Evolutionary conservation across 2,888 invertebrate genomes (phyloP), one percentile per base, ranked within the genome.

Genomic region (Drosophila greeni): DNA sequence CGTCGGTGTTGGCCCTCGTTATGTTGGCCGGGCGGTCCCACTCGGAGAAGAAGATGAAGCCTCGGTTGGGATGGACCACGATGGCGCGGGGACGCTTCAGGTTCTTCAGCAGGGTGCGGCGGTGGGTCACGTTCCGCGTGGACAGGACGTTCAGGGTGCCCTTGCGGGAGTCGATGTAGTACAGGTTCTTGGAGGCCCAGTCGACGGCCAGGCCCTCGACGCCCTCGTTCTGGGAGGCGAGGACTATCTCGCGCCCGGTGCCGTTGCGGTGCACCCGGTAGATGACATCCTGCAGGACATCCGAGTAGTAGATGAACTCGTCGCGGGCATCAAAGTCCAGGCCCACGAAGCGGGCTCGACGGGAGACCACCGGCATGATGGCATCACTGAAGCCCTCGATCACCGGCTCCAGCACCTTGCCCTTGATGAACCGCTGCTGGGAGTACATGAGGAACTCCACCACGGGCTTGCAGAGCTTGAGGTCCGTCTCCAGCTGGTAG

Each of bases 21-120:
- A 99, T 99, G 87, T 98, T 98, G 0, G 98, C 98, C 0, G 98
- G 98, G 5, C 97, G 92, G 85, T 97, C 97, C 95, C 98, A 97
- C 87, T 98, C 98, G 0, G 97, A 95, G 91, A 96, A 98, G 90
- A 97, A 98, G 51, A 98, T 94, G 82, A 91, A 96, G 75, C 98
- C 98, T 85, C 94, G 94, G 86, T 97, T 97, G 0, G 99, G 99
- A 89, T 99, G 98, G 0, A 98, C 96, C 0, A 97, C 98, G 64
- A 99, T 97, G 6, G 98, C 98, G 80, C 98, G 91, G 0, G 98
- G 99, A 66, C 98, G 92, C 86, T 97, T 97, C 26, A 98, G 89
- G 82, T 96, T 95, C 84, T 94, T 95, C 23, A 98, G 88, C 36
- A 98, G 88, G 0, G 96, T 96, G 76, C 97, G 91, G 9, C 95